Conservation (phyloP, 2,797 vertebrate genomes). For the Pogonophryne albipinna region DNA sequence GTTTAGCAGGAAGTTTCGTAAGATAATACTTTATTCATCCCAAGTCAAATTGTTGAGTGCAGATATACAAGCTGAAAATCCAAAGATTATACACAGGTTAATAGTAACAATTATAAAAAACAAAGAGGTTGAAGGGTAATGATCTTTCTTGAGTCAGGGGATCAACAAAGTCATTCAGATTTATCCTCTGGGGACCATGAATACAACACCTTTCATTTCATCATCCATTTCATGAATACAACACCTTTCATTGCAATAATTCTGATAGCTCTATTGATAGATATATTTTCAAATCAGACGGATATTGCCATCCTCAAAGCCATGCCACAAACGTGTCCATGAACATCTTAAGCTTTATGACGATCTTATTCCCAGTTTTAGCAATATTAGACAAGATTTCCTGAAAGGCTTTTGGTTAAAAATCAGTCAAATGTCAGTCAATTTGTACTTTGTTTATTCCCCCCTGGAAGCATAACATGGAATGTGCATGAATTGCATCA, state of each 20-base stretch:
- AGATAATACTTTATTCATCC: not conserved
- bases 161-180: not conserved
- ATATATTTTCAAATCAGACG: not conserved
- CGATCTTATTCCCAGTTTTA: no score
- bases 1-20: not conserved
- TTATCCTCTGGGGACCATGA: not conserved
- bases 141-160: not conserved
- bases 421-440: not conserved
- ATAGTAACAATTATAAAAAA: no score
- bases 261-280: not conserved
- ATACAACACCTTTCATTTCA: no score
- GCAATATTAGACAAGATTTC: no score
- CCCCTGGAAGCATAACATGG: not conserved
- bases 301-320: not conserved
- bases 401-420: conserved; percentile 20
- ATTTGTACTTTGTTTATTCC: not conserved
- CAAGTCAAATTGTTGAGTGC: not conserved
- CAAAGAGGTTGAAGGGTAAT: not conserved
- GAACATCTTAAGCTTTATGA: no score
- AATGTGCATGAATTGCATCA: not conserved
- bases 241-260: not conserved
- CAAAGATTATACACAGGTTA: no score
- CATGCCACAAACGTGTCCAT: not conserved
- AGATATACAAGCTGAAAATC: not conserved
- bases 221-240: no score